Base-by-base conservation (phyloP, 53 echinoderm and acorn worm genomes). In the Temnopleurus reevesii region DNA sequence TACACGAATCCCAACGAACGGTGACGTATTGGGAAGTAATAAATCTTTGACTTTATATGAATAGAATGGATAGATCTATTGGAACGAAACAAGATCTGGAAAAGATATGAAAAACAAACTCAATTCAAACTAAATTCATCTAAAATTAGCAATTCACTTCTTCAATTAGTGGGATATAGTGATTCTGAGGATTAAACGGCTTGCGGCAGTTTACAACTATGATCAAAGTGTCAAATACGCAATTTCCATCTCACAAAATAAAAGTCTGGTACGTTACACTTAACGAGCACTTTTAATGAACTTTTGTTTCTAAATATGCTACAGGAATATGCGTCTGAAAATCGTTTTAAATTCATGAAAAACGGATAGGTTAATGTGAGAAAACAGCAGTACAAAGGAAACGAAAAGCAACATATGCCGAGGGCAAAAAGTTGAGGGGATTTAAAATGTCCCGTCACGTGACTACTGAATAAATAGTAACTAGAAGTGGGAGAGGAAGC, bases 381-480 rank as follows among this genome's bases (percentile, higher is more conserved):
- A 60, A 45, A 85, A 61, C n/a, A 59, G 46, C 31, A 45, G 29
- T 25, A 29, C 12, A 59, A 6, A 58, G 86, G 61, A 85, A 85
- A 46, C 44, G 46, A 36, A 59, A 85, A 85, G 45, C 60, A 85
- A 43, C 86, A 60, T 23, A 44, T 85, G 83, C 55, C 61, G 86
- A 85, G 86, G 86, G 86, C 86, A 85, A 60, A 60, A 85, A 60
- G 86, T 59, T 83, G 46, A 79, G 51, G 59, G 86, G 86, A 60
- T 59, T 85, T 85, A 45, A 60, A 85, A 85, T 60, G 21, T 85
- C 18, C 84, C 36, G 86, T 85, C 86, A 85, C 86, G 86, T 85
- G 86, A 85, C 86, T 61, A 4, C 46, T 85, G 27, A 85, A 85
- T 60, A 85, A 85, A 85, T 85, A 85, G 86, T 85, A 85, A 85